A percentile compares a stretch with the other conserved stretches of the same genome.
Conservation (phyloP, 2,113 vertebrate genomes). For the Hoplias malabaricus region DNA sequence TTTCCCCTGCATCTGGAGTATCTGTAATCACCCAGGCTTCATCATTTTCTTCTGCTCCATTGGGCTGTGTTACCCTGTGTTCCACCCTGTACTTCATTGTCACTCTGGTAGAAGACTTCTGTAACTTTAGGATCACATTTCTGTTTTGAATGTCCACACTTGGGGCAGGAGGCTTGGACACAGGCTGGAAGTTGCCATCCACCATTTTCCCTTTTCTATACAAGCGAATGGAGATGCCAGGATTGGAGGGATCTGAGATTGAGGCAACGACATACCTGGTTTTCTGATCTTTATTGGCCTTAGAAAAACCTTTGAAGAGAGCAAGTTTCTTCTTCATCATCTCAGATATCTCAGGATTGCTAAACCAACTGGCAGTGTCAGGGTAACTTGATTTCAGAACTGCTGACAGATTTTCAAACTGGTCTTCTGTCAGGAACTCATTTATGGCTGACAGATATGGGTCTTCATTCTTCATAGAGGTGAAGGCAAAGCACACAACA, state of each 20-base stretch:
- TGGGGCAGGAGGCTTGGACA: slow-evolving; percentile 16
- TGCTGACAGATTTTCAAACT: background rate
- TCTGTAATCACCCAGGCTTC: background rate
- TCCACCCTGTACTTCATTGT: slow-evolving; percentile 12
- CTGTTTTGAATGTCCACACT: background rate
- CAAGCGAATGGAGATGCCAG: slow-evolving; percentile 21
- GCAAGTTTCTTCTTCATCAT: slow-evolving; percentile 8
- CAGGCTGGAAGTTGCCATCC: background rate
- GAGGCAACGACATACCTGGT: slow-evolving; percentile 6
- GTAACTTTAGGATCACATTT: background rate
- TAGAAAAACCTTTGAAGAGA: background rate
- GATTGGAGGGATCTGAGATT: background rate
- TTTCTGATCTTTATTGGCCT: background rate
- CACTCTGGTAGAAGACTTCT: slow-evolving; percentile 6
- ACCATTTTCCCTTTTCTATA: background rate
- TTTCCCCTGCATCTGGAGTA: background rate
- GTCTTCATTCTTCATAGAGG: slow-evolving; percentile 50
- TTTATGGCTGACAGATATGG: slow-evolving; percentile 8
- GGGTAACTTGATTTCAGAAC: background rate
- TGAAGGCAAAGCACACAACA: slow-evolving; percentile 50
- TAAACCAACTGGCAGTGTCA: background rate
- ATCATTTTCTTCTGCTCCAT: background rate
- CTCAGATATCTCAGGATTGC: background rate
- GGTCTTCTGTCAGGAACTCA: background rate
- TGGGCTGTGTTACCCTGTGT: background rate